Conservation (phyloP, 2,113 vertebrate genomes). For the Semicossyphus pulcher region DNA sequence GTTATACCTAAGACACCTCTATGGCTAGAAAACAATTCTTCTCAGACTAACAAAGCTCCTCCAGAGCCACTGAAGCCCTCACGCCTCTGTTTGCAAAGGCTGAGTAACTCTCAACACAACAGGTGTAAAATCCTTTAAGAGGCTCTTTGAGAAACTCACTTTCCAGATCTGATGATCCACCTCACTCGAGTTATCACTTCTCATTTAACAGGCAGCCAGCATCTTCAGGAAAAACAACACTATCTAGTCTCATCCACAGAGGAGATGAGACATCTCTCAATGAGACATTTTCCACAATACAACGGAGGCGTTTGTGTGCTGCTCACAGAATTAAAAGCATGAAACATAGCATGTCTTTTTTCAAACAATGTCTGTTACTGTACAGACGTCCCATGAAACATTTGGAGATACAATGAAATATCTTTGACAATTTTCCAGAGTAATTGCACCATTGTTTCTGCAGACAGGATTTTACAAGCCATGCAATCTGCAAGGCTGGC, state of each 20-base stretch:
- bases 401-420: not conserved
- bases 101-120: not conserved
- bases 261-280: not conserved
- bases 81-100: not conserved
- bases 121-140: not conserved
- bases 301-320: not conserved
- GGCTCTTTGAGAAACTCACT: not conserved
- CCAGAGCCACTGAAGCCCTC: not conserved
- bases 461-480: not conserved
- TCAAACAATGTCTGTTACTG: no score
- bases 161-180: not conserved
- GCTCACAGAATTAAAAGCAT: not conserved
- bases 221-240: not conserved
- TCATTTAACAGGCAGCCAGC: not conserved
- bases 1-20: not conserved
- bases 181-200: not conserved
- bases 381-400: not conserved
- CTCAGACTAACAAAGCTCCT: not conserved
- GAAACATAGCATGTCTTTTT: not conserved
- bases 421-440: not conserved
- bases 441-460: not conserved
- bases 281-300: constrained; percentile 5
- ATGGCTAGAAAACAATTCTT: not conserved
- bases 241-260: not conserved
- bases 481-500: no score